These are phyloP conservation scores for Myrmecobius fasciatus DNA, from an alignment of 2,113 vertebrate species.

Conservation along the genomic window DNA sequence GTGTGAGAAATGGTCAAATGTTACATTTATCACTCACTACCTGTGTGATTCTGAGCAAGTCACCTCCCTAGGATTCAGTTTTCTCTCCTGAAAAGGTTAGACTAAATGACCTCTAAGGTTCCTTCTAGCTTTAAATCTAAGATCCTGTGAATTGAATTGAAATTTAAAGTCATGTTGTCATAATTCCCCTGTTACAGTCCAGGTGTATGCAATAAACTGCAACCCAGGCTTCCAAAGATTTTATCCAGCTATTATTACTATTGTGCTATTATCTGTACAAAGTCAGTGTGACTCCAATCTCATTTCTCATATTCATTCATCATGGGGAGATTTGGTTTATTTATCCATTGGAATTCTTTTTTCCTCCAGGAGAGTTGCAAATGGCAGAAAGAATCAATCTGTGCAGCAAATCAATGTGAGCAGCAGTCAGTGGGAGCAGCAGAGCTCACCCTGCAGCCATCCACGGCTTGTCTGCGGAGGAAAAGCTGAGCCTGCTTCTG, in stretches of 20 bases:
- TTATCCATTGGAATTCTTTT: background rate
- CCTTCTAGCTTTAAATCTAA: background rate
- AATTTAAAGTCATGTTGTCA: background rate
- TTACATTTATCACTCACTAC: background rate
- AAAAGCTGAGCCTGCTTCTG: slow-evolving; percentile 48
- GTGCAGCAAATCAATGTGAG: slow-evolving; percentile 62
- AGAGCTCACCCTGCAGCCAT: slow-evolving; percentile 46
- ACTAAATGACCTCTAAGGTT: background rate
- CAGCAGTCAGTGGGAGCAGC: slow-evolving; percentile 28
- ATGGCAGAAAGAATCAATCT: slow-evolving; percentile 70
- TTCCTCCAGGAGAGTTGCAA: slow-evolving; percentile 36
- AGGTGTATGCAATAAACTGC: slow-evolving; percentile 7
- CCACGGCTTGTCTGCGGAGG: slow-evolving; percentile 1
- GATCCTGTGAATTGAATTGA: background rate
- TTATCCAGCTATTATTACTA: slow-evolving; percentile 55
- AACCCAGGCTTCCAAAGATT: slow-evolving; percentile 46
- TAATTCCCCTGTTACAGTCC: slow-evolving; percentile 36
- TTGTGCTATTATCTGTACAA: slow-evolving; percentile 35
- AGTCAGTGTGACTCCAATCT: slow-evolving; percentile 35
- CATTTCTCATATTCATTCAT: slow-evolving; percentile 54
- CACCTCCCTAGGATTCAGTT: background rate
- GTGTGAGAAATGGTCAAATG: background rate
- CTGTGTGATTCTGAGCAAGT: background rate
- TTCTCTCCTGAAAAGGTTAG: background rate
- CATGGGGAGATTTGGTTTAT: slow-evolving; percentile 31